Base-by-base conservation (phyloP, 2,888 invertebrate genomes). In the Salticus scenicus region DNA sequence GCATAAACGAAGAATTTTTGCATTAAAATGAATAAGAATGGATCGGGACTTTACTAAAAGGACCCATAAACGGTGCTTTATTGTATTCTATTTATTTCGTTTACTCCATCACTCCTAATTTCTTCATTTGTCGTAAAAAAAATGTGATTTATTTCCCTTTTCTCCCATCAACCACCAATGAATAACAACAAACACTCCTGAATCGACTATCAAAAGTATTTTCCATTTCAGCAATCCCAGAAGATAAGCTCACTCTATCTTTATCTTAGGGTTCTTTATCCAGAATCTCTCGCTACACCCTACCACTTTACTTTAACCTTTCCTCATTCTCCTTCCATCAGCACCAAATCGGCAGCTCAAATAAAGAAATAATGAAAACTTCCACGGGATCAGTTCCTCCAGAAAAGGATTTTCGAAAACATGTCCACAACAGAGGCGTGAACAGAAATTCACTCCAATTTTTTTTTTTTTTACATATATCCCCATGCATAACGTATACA, bases 371-470 rank as follows among this genome's bases (percentile, higher is more conserved):
- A 74, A 81, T 81, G 66, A 81, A 81, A 79, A 30, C 24, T 27
- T 30, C 42, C 33, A 42, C 30, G 33, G 31, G 42, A 30, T 12
- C 64, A 41, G 37, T 64, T 75, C 8, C 41, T n/a, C 7, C 64
- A 10, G 30, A n/a, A 63, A 73, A 51, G 42, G 70, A 66, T 66
- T 51, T 67, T 31, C 28, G 77, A 51, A 70, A 76, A 72, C 82
- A 83, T 83, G 82, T 71, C 76, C 75, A 31, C 71, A 64, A 71
- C 51, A 83, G 76, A 72, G 82, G 82, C 82, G 82, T 83, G 82
- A 83, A 83, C 82, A 83, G 82, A 47, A 30, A 20, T 2, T 24
- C 30, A 10, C 63, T 42, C 64, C 47, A 28, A 80, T 24, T 24
- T 37, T 37, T 37, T 37, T 10, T 37, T 10, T 10, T 10, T 7